These are phyloP conservation scores for Meteorus cinctellus DNA, from an alignment of 2,888 invertebrate species.

Conservation along the genomic window DNA sequence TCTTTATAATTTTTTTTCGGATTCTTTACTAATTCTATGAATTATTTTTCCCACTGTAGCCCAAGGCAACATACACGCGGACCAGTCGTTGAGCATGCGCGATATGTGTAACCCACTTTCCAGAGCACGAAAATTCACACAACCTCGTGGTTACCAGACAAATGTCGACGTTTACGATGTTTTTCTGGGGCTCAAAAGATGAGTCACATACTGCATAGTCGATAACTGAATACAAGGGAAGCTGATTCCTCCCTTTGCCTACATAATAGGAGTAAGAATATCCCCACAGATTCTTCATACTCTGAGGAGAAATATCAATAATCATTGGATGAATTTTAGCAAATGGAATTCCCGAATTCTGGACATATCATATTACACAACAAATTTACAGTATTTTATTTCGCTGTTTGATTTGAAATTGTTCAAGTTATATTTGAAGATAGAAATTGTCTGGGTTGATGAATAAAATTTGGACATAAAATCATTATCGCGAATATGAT, in stretches of 20 bases:
- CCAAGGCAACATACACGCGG: conserved; percentile 24
- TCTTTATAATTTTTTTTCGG: conserved; percentile 2
- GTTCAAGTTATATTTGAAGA: not conserved
- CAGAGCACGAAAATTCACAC: conserved; percentile 38
- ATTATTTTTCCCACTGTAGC: conserved; percentile 7
- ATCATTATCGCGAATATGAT: not conserved
- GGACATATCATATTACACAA: not conserved
- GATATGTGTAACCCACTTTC: conserved; percentile 42
- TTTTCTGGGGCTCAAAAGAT: conserved; percentile 9
- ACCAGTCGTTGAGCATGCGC: conserved; percentile 25
- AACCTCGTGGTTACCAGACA: conserved; percentile 30
- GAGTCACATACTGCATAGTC: conserved; percentile 3
- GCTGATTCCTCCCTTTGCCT: not conserved
- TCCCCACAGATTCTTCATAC: not conserved
- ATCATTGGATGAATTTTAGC: not conserved
- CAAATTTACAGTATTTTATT: not conserved
- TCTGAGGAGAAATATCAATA: conserved; percentile 1
- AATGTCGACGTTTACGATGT: not conserved
- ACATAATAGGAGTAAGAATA: not conserved
- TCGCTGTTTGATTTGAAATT: not conserved
- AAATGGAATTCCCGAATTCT: not conserved
- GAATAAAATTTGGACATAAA: not conserved
- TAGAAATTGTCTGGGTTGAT: not conserved
- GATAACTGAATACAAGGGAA: not conserved
- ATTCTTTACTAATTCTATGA: conserved; percentile 6